A percentile compares a stretch with the other conserved stretches of the same genome.
Evolutionary conservation across 35 echinoderm and acorn worm genomes (phyloP).

Genomic region (Strongylocentrotus purpuratus): DNA sequence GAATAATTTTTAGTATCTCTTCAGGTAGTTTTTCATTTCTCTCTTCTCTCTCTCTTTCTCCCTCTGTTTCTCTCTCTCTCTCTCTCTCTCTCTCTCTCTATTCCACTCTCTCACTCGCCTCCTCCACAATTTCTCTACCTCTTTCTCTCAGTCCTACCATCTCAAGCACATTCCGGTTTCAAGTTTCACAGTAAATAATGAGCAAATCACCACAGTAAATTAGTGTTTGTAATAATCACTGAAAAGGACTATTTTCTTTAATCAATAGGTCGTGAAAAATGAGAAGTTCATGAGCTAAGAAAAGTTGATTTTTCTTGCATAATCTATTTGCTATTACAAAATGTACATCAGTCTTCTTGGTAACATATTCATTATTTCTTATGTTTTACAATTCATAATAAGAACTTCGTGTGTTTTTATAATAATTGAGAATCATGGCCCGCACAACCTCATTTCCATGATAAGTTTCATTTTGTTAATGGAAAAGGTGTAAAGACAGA

Average conservation of each 20-base stretch:
- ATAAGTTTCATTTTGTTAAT: neutral
- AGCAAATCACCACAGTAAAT: neutral
- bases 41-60: neutral
- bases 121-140: neutral
- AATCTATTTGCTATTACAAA: slow-evolving; percentile 4
- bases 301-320: slow-evolving; percentile 2
- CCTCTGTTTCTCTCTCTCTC: neutral
- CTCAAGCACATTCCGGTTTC: neutral
- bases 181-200: neutral
- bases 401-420: neutral
- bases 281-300: slow-evolving; percentile 6
- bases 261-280: slow-evolving; percentile 4
- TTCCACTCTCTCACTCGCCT: neutral
- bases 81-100: neutral
- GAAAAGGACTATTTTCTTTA: neutral
- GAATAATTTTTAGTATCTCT: too few species aligned
- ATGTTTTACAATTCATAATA: neutral
- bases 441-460: neutral
- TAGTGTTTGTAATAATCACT: slow-evolving; percentile 33
- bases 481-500: neutral
- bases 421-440: neutral
- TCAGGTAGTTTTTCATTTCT: neutral
- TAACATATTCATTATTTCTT: neutral
- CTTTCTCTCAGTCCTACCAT: neutral
- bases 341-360: neutral